A percentile compares a stretch with the other conserved stretches of the same genome.
Evolutionary conservation across 2,113 vertebrate species (phyloP).

Genomic region (Aegotheles bennettii): DNA sequence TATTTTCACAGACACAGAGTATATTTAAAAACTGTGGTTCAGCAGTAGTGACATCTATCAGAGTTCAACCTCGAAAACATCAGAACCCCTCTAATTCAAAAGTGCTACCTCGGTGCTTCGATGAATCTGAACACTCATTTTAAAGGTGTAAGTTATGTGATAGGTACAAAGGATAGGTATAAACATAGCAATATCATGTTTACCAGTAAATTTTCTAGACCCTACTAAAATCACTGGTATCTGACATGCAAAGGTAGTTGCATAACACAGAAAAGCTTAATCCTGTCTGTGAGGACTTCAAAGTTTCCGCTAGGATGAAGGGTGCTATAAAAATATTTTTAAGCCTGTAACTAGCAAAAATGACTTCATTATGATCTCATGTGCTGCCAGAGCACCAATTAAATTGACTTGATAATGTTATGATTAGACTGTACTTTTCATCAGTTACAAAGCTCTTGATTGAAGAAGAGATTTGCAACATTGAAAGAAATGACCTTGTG

Average conservation of each 20-base stretch:
- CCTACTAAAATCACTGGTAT: background rate
- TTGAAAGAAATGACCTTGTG: slow-evolving; percentile 63
- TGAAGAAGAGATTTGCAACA: slow-evolving; percentile 63
- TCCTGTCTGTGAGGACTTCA: background rate
- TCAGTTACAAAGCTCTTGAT: slow-evolving; percentile 68
- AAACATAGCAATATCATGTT: background rate
- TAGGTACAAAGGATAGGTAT: background rate
- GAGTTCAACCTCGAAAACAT: background rate
- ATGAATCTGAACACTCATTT: background rate
- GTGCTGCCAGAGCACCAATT: slow-evolving; percentile 61
- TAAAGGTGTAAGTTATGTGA: background rate
- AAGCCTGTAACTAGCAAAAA: slow-evolving; percentile 52
- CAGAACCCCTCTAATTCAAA: background rate
- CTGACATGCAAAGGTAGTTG: background rate
- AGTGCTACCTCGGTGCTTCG: background rate
- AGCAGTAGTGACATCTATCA: background rate
- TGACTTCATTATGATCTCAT: slow-evolving; percentile 62
- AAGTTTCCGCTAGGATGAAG: slow-evolving; percentile 38
- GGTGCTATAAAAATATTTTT: slow-evolving; percentile 59
- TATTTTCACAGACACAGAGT: background rate
- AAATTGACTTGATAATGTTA: slow-evolving; percentile 68
- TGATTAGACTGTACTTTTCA: slow-evolving; percentile 67
- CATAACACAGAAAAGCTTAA: background rate
- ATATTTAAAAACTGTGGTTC: background rate
- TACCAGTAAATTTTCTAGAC: background rate